Base-by-base conservation (phyloP, 2,797 vertebrate genomes). In the Gadopsis bispinosus region DNA sequence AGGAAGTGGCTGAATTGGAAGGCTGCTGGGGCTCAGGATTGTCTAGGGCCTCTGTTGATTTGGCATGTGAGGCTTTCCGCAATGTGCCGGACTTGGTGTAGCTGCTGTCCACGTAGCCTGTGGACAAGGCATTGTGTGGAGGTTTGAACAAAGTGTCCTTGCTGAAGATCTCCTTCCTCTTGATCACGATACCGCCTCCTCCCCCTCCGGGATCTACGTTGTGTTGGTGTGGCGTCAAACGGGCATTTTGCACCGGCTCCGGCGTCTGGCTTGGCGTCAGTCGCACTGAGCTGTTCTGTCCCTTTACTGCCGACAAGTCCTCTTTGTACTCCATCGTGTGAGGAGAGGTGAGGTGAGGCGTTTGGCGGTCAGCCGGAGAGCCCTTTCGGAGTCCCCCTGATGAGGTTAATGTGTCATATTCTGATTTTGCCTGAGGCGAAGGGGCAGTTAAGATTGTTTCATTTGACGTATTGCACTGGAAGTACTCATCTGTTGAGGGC, bases 101-200 rank as follows among this genome's bases (percentile, higher is more conserved):
- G 94, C 96, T 97, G 92, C 93, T 94, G 78, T 96, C 96, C 91
- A 93, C 92, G 37, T 95, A 96, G 92, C 97, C 97, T 92, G 97
- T 96, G 92, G 97, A 96, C 91, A 98, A 96, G 91, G 96, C 95
- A 94, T 96, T 98, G 94, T 97, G 98, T 91, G 98, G 97, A 91
- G 98, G 97, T 93, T 99, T 99, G 91, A 99, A 99, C 92, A 99
- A 96, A 60, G 98, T 99, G 95, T 99, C 98, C 90, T 99, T 99
- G 94, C 98, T 99, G 93, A 99, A 99, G 91, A 99, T 98, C 95
- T 99, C 98, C 96, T 99, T 99, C 93, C 98, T 96, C 92, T 99
- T 99, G 92, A 98, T 97, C 70, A 96, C 89, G 55, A 92, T 87
- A 73, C 92, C 66, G 39, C 93, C 88, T 59, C 93, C 94, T 73